Conservation (phyloP, 2,797 vertebrate species). For the Nannoperca obscura region DNA sequence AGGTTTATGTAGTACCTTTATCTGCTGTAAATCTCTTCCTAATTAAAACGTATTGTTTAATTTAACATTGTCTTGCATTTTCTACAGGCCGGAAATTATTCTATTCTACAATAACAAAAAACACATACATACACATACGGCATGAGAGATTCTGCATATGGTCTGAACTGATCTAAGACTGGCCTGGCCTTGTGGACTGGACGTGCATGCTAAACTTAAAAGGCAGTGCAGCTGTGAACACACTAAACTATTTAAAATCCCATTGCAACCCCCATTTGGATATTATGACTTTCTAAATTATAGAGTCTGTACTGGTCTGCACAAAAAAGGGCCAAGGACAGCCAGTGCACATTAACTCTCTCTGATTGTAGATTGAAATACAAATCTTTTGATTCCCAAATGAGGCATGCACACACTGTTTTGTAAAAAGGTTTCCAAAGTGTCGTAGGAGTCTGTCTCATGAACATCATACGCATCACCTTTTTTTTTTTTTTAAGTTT, state of each 20-base stretch:
- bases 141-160: background rate
- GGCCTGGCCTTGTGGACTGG: background rate
- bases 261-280: conserved; percentile 37
- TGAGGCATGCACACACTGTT: background rate
- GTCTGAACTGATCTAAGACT: background rate
- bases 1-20: conserved; percentile 30
- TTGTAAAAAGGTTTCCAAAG: background rate
- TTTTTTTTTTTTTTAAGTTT: background rate
- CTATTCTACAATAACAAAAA: conserved; percentile 14
- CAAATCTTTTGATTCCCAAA: conserved; percentile 4
- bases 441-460: background rate
- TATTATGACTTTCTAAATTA: conserved; percentile 50
- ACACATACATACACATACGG: no score
- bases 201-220: conserved; percentile 22
- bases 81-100: conserved; percentile 14
- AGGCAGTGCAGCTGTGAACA: conserved; percentile 38
- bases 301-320: conserved; percentile 13
- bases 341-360: conserved; percentile 24
- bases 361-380: conserved; percentile 31
- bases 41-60: conserved; percentile 9
- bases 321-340: conserved; percentile 45
- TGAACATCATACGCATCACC: background rate
- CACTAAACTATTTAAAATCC: conserved; percentile 47
- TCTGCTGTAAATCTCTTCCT: conserved; percentile 23
- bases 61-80: conserved; percentile 27